Conservation (phyloP, 2,888 invertebrate species). For the Toxonevra muliebris region DNA sequence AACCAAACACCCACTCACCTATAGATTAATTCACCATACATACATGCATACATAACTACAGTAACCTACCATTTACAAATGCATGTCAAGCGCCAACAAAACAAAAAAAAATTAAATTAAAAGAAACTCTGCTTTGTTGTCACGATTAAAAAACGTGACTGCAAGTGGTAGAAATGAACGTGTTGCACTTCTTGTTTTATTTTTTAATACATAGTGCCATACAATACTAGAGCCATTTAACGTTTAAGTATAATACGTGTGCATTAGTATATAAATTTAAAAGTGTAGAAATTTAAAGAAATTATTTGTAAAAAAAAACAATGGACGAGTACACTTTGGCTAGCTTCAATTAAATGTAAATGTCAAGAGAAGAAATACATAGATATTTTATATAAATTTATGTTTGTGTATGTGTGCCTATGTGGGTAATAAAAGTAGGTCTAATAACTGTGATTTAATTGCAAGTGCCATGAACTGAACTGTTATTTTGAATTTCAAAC, state of each 20-base stretch:
- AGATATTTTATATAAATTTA: background rate
- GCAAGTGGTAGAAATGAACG: constrained; percentile 2
- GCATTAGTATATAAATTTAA: too few relatives aligned
- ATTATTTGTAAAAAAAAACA: background rate
- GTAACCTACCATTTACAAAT: background rate
- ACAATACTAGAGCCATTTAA: constrained; percentile 1
- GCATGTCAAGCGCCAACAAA: constrained; percentile 13
- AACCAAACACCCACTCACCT: too few relatives aligned
- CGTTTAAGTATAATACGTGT: background rate
- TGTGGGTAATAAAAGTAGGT: constrained; percentile 11
- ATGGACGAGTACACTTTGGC: background rate
- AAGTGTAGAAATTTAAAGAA: background rate
- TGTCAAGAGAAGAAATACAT: background rate
- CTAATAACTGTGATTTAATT: constrained; percentile 16
- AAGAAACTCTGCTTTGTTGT: constrained; percentile 31
- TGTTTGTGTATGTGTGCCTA: background rate
- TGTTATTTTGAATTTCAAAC: background rate
- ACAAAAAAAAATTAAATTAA: too few relatives aligned
- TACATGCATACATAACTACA: too few relatives aligned
- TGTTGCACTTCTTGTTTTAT: background rate
- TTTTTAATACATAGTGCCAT: background rate
- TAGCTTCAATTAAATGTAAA: background rate
- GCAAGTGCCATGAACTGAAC: background rate
- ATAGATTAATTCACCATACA: too few relatives aligned
- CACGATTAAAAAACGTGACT: constrained; percentile 50